phyloP scores from a whole-genome alignment of 2,113 vertebrate genomes.

The Rhea americana region DNA sequence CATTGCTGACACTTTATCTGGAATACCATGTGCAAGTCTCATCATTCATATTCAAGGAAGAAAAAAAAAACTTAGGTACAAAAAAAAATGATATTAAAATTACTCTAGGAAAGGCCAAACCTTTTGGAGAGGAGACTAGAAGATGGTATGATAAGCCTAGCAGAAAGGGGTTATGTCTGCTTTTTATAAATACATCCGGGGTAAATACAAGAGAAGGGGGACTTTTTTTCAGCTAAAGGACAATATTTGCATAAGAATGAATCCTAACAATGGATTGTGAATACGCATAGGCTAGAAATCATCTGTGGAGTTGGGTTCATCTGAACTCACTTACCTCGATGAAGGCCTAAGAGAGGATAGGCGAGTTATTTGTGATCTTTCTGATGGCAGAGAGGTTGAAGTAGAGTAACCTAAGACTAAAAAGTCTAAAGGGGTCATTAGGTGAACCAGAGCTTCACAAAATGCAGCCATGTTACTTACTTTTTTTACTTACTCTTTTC shows the following conservation, averaged over 20 bases:
- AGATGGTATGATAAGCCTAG: not conserved
- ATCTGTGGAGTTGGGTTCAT: not conserved
- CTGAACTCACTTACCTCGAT: not conserved
- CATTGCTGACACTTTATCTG: not conserved
- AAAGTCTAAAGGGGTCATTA: not conserved
- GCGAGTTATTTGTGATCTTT: not conserved
- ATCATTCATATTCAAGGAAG: not conserved
- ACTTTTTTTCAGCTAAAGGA: not conserved
- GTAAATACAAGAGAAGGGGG: not conserved
- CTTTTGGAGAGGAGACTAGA: not conserved
- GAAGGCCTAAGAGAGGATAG: not conserved
- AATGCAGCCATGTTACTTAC: not conserved
- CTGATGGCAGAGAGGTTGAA: not conserved
- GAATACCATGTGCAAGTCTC: not conserved
- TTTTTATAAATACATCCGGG: not conserved
- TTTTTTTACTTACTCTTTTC: not conserved
- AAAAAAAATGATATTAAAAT: not conserved
- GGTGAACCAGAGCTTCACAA: not conserved
- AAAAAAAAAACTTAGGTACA: not conserved
- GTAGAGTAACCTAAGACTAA: not conserved
- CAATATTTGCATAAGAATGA: rapidly evolving
- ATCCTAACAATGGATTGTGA: rapidly evolving
- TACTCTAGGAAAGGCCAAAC: not conserved
- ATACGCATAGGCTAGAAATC: not conserved
- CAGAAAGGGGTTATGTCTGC: not conserved